A percentile compares a stretch with the other conserved stretches of the same genome.
Evolutionary conservation across 2,888 invertebrate genomes (phyloP).

Genomic region (Quadriops clusia): DNA sequence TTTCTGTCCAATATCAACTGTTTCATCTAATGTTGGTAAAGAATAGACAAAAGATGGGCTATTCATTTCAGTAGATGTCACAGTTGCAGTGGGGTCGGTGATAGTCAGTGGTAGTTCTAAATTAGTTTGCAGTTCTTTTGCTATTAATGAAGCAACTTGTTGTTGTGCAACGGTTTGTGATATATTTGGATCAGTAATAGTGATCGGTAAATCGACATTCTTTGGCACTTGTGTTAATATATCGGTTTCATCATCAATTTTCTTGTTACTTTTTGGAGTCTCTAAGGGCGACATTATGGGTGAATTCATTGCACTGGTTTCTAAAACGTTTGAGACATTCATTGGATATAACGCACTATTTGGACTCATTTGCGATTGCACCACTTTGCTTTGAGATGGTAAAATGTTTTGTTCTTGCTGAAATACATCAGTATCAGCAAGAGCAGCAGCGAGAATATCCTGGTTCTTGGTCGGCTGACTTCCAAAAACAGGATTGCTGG

Average conservation of each 20-base stretch:
- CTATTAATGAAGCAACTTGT: slow-evolving; percentile 27
- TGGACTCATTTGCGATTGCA: slow-evolving; percentile 44
- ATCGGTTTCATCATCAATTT: slow-evolving; percentile 29
- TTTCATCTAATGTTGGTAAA: slow-evolving; percentile 30
- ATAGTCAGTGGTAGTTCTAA: slow-evolving; percentile 60
- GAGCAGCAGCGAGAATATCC: slow-evolving; percentile 63
- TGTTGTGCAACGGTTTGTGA: slow-evolving; percentile 41
- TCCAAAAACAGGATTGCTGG: slow-evolving; percentile 29
- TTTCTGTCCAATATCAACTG: slow-evolving; percentile 27
- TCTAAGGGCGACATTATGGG: slow-evolving; percentile 76
- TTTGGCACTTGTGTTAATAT: slow-evolving; percentile 44
- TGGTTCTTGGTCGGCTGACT: slow-evolving; percentile 39
- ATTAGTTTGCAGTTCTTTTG: slow-evolving; percentile 27
- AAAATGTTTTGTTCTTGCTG: slow-evolving; percentile 39
- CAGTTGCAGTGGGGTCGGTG: slow-evolving; percentile 51
- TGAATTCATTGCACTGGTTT: slow-evolving; percentile 65
- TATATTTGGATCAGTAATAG: slow-evolving; percentile 64
- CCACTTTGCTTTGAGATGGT: slow-evolving; percentile 33
- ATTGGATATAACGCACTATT: slow-evolving; percentile 49
- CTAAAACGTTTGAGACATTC: slow-evolving; percentile 51
- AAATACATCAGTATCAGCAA: slow-evolving; percentile 64
- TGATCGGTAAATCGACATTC: slow-evolving; percentile 62
- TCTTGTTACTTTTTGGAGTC: slow-evolving; percentile 45
- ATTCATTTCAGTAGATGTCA: slow-evolving; percentile 29
- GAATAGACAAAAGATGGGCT: slow-evolving; percentile 32